These are phyloP conservation scores for Oplegnathus fasciatus DNA, from an alignment of 2,113 vertebrate species.

Conservation along the genomic window DNA sequence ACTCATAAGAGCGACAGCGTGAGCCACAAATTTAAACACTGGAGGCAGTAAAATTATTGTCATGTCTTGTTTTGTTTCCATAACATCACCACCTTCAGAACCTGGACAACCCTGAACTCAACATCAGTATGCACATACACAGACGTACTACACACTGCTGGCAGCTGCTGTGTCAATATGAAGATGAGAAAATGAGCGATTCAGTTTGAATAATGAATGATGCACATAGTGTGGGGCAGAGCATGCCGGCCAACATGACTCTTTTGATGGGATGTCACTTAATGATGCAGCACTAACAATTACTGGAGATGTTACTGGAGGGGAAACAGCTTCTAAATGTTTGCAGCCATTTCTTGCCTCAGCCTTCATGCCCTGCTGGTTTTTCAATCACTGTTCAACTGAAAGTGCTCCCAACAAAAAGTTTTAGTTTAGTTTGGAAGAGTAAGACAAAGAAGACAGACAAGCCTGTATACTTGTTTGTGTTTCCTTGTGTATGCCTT, in stretches of 20 bases:
- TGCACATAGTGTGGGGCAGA: neutral
- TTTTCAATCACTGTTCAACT: neutral
- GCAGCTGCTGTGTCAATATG: neutral
- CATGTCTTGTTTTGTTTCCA: neutral
- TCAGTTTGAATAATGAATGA: conserved; percentile 18
- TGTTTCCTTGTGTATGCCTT: neutral
- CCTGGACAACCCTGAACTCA: neutral
- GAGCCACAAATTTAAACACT: conserved; percentile 1
- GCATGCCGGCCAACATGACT: neutral
- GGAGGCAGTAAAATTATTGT: neutral
- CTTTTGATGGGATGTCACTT: conserved; percentile 2
- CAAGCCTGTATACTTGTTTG: neutral
- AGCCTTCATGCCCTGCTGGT: neutral
- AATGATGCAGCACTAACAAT: neutral
- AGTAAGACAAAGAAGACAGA: neutral
- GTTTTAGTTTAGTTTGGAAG: neutral
- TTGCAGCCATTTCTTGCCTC: neutral
- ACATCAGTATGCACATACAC: neutral
- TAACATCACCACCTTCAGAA: neutral
- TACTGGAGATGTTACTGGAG: neutral
- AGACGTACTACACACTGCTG: neutral
- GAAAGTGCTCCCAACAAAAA: too few relatives aligned
- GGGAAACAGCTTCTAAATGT: neutral
- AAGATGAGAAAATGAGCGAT: neutral
- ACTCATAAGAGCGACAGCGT: neutral